Conservation (phyloP, 2,113 vertebrate species). For the Myxocyprinus asiaticus region DNA sequence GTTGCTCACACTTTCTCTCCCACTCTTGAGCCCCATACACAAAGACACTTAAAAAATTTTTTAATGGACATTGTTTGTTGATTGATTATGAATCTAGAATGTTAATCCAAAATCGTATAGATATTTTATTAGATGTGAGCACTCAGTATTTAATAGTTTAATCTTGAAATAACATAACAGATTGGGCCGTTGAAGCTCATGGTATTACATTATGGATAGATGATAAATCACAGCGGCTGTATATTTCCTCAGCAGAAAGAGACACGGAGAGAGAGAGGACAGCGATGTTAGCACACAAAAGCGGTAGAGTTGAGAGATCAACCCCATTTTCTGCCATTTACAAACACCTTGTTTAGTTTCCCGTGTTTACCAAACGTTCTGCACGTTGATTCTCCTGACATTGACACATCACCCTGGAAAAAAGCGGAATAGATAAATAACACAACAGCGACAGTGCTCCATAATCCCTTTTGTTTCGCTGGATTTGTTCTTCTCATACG, state of each 20-base stretch:
- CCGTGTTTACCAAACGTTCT: conserved; percentile 50
- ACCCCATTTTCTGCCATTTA: conserved; percentile 49
- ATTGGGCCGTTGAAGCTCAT: conserved; percentile 24
- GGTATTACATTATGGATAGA: conserved; percentile 36
- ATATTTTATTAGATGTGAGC: conserved; percentile 26
- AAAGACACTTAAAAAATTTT: neutral
- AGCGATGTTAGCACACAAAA: conserved; percentile 47
- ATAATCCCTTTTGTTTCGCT: conserved; percentile 62
- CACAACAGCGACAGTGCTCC: conserved; percentile 55
- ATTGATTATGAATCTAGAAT: conserved; percentile 32
- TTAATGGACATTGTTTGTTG: conserved; percentile 8
- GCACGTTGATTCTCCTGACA: conserved; percentile 51
- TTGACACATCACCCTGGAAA: conserved; percentile 50
- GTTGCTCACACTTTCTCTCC: no score
- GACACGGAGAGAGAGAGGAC: neutral
- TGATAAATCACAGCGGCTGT: conserved; percentile 7
- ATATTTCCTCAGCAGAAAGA: neutral
- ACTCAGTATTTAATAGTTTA: conserved; percentile 22
- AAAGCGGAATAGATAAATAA: conserved; percentile 60
- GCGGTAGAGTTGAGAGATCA: conserved; percentile 52
- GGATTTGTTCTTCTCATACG: conserved; percentile 55
- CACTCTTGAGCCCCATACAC: no score
- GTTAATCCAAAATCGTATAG: conserved; percentile 21
- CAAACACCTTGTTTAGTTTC: conserved; percentile 51
- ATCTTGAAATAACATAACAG: conserved; percentile 37